Conservation (phyloP, 2,888 invertebrate genomes). For the Aphodius granarius region DNA sequence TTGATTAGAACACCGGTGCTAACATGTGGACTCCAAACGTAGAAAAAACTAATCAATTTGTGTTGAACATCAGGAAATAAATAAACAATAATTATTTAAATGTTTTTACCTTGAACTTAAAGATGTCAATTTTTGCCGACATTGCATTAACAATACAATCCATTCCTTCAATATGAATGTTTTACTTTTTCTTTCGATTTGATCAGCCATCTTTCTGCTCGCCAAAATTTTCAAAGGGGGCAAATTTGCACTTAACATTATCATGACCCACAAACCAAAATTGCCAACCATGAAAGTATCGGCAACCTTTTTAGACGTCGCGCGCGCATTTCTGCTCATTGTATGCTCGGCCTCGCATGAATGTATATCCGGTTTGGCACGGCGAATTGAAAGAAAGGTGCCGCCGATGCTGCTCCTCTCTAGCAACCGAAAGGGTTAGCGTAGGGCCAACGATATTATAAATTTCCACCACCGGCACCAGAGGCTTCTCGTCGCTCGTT, state of each 20-base stretch:
- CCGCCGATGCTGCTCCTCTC: background rate
- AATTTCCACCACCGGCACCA: background rate
- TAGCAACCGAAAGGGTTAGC: background rate
- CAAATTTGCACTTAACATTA: background rate
- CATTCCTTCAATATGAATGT: too few species aligned
- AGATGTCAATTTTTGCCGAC: too few species aligned
- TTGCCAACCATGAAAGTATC: background rate
- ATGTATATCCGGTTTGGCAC: background rate
- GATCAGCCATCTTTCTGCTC: background rate
- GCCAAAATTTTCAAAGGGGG: background rate
- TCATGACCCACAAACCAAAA: background rate
- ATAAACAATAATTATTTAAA: background rate
- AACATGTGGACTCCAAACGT: background rate
- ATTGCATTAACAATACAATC: too few species aligned
- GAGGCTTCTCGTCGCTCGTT: background rate
- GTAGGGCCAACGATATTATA: background rate
- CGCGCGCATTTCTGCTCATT: background rate
- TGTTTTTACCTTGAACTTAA: background rate
- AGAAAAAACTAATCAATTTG: background rate
- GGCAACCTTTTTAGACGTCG: background rate
- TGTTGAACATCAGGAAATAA: background rate
- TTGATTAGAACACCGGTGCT: background rate
- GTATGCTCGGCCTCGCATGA: background rate
- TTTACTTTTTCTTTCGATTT: too few species aligned
- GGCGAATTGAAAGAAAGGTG: background rate